These are phyloP conservation scores for Rhea pennata DNA, from an alignment of 2,113 vertebrate species.

Conservation along the genomic window DNA sequence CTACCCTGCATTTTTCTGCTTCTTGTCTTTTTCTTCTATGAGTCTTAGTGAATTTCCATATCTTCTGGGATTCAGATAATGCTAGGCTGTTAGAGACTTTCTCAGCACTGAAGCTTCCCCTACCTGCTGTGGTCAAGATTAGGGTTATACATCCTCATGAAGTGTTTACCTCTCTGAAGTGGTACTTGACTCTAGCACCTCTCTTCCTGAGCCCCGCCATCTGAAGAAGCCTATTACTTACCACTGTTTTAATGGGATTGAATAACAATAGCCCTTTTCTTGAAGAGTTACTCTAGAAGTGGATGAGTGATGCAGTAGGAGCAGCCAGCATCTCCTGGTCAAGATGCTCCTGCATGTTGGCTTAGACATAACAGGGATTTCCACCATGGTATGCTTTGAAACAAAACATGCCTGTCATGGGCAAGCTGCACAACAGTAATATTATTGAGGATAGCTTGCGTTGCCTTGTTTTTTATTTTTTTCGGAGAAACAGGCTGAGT, in stretches of 20 bases:
- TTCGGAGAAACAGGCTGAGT: neutral
- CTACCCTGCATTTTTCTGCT: neutral
- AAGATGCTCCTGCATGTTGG: neutral
- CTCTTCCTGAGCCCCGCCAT: neutral
- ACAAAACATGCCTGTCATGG: neutral
- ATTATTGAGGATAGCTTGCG: neutral
- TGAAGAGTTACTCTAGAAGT: neutral
- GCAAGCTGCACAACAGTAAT: neutral
- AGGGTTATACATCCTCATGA: neutral
- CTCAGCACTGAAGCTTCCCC: neutral
- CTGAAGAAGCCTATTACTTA: neutral
- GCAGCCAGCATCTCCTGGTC: neutral
- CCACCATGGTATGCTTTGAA: neutral
- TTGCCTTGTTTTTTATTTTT: neutral
- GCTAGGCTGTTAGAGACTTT: neutral
- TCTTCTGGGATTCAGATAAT: neutral
- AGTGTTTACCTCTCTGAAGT: neutral
- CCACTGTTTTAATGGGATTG: neutral
- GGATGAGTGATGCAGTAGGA: neutral
- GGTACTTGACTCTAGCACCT: neutral
- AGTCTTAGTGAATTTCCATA: neutral
- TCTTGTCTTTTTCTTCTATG: neutral
- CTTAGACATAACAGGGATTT: neutral
- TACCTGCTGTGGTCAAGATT: neutral
- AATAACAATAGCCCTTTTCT: neutral